Base-by-base conservation (phyloP, 2,888 invertebrate genomes). In the Eupeodes luniger region DNA sequence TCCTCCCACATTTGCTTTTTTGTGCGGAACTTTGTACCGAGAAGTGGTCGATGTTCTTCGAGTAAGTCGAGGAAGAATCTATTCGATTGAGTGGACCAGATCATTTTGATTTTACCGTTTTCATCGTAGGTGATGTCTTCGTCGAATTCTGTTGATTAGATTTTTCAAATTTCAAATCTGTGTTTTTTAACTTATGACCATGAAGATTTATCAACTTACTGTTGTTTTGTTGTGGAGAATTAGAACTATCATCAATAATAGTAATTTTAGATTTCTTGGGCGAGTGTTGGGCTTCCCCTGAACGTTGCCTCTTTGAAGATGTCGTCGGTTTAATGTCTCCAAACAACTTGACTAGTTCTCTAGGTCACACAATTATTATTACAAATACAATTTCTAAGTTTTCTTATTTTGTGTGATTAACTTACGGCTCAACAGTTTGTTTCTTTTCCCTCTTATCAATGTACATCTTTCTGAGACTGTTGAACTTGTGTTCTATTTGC, bases 1-100 rank as follows among this genome's bases (percentile, higher is more conserved):
- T 81, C 85, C 34, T 74, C 59, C 85, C 88, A 88, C 88, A 88
- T 88, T 78, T 74, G 69, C 40, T 78, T 88, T n/a, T 88, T 88
- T 5, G 85, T 88, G 14, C 78, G 72, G 10, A 88, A 62, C 10
- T 53, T 67, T 0, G 66, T 10, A 6, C 88, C 88, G n/a, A 88
- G 85, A 10, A 69, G 75, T 4, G 88, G 88, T 1, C 85, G 62
- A 6, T 78, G 44, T 44, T 81, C 47, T 66, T 88, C 85, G 0
- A 88, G 75, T 4, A 88, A 70, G 5, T 81, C 81, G 5, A 88
- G 75, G 12, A 85, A 85, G 2, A 57, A 16, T 9, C 14, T 85
- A 0, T 77, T 81, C 1, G 85, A 64, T 44, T 64, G 27, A 0
- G 66, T 36, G 5, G 88, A 19, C 88, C 88, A 88, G 7, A 81